These are phyloP conservation scores for Mythimna lalbum DNA, from an alignment of 2,888 invertebrate genomes.

Conservation along the genomic window DNA sequence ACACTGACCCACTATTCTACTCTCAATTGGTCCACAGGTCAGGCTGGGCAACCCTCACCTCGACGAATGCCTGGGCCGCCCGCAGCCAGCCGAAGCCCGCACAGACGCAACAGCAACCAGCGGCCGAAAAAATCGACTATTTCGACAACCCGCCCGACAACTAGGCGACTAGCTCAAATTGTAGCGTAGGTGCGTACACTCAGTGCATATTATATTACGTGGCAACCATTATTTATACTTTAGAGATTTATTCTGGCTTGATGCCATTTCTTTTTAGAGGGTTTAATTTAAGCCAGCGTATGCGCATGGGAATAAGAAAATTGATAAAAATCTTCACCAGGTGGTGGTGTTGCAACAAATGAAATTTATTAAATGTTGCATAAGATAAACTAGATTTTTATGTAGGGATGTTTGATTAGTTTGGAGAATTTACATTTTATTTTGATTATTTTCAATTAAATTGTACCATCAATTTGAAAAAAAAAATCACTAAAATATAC, in stretches of 20 bases:
- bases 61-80: conserved; percentile 85
- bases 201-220: conserved; percentile 57
- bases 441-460: conserved; percentile 6
- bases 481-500: background rate
- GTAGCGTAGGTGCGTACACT: conserved; percentile 62
- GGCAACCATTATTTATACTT: conserved; percentile 37
- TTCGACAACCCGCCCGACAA: conserved; percentile 89
- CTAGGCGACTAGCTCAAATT: conserved; percentile 68
- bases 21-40: conserved; percentile 34
- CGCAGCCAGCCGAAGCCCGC: conserved; percentile 73
- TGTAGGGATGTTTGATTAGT: background rate
- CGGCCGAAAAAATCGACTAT: conserved; percentile 83
- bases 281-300: background rate
- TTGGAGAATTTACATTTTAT: conserved; percentile 2
- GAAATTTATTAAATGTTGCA: background rate
- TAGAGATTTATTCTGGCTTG: conserved; percentile 20
- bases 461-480: background rate
- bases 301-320: background rate
- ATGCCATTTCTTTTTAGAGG: conserved; percentile 26
- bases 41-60: conserved; percentile 87
- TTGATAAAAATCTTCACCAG: background rate
- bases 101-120: conserved; percentile 54
- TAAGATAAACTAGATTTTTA: background rate
- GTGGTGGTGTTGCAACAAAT: background rate
- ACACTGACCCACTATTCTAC: background rate